These are phyloP conservation scores for Bradypodion ventrale DNA, from an alignment of 2,797 vertebrate species.

Conservation along the genomic window DNA sequence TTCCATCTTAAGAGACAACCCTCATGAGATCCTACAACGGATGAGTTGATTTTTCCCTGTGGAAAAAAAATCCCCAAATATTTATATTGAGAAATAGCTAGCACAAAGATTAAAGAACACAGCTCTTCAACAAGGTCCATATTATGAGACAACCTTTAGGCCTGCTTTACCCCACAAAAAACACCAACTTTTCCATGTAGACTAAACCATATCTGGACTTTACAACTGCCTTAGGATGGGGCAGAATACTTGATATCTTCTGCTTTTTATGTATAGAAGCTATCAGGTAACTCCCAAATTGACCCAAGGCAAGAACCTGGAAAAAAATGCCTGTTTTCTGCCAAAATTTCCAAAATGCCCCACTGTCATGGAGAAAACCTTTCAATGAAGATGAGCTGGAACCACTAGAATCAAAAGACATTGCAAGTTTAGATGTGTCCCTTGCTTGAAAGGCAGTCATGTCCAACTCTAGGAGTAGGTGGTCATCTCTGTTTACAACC, in stretches of 20 bases:
- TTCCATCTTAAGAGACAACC: constrained; percentile 43
- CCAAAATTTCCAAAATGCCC: neutral
- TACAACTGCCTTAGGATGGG: neutral
- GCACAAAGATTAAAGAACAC: constrained; percentile 45
- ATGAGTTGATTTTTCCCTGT: constrained; percentile 47
- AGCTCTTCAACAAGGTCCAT: fast-evolving
- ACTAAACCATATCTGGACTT: neutral
- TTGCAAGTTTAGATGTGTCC: no score
- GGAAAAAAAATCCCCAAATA: neutral
- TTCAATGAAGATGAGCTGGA: no score
- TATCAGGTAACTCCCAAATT: neutral
- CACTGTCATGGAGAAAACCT: no score
- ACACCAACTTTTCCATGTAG: neutral
- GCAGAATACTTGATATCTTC: neutral
- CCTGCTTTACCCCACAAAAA: neutral
- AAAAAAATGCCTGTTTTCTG: neutral
- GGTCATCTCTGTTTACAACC: no score
- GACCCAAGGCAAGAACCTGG: neutral
- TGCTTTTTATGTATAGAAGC: no score
- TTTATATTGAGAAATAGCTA: constrained; percentile 40
- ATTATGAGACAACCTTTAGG: neutral
- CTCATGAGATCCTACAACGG: constrained; percentile 44
- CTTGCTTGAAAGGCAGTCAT: no score
- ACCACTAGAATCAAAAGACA: no score
- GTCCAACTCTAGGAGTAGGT: no score